phyloP scores from a whole-genome alignment of 2,113 vertebrate genomes.

The Clarias magur region DNA sequence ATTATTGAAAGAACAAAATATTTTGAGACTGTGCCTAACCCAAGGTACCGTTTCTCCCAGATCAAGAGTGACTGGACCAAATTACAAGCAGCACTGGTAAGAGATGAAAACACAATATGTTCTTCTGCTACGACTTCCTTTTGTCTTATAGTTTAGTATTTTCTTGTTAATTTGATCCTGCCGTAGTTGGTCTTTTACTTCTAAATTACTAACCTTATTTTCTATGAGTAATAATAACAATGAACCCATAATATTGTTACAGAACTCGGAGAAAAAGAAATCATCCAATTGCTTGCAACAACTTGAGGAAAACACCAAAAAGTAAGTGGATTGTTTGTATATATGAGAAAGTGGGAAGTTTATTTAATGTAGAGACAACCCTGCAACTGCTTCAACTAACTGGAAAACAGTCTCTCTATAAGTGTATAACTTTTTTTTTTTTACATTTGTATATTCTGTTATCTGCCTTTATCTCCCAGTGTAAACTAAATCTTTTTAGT shows the following conservation, averaged over 20 bases:
- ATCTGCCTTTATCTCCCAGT: background rate
- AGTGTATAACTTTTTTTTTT: background rate
- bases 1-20: constrained; percentile 83
- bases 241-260: constrained; percentile 59
- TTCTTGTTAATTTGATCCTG: too few species aligned
- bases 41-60: constrained; percentile 74
- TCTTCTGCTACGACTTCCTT: background rate
- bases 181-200: background rate
- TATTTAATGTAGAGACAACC: background rate
- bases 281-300: constrained; percentile 68
- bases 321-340: constrained; percentile 73
- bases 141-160: background rate
- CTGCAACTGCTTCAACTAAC: background rate
- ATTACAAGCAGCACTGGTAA: constrained; percentile 56
- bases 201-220: background rate
- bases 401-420: background rate
- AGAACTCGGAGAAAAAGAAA: constrained; percentile 77
- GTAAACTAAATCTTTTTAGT: background rate
- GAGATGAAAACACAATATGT: background rate
- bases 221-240: background rate
- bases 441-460: background rate
- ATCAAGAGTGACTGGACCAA: constrained; percentile 76
- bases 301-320: constrained; percentile 85
- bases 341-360: constrained; percentile 54
- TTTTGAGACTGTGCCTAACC: constrained; percentile 72